Evolutionary conservation across 2,888 invertebrate genomes (phyloP).

Genomic region (Meandrusa payeni): DNA sequence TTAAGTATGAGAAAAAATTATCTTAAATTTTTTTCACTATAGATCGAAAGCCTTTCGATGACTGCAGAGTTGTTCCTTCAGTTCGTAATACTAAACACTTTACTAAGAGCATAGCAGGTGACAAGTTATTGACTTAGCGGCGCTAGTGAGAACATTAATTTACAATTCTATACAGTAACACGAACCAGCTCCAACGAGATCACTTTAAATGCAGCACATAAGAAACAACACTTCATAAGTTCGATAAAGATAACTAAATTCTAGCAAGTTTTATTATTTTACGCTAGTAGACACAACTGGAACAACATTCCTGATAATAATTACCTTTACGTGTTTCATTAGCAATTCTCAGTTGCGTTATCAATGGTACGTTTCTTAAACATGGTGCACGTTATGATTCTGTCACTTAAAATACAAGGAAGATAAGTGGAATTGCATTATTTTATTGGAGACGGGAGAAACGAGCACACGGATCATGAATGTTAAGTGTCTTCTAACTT

Average conservation of each 20-base stretch:
- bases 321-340: conserved; percentile 23
- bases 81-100: conserved; percentile 2
- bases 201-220: conserved; percentile 26
- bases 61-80: not conserved
- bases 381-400: conserved; percentile 12
- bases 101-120: conserved; percentile 3
- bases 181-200: not conserved
- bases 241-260: conserved; percentile 49
- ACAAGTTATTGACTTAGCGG: conserved; percentile 17
- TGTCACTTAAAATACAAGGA: conserved; percentile 17
- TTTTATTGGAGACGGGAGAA: too few species aligned
- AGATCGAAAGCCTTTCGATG: not conserved
- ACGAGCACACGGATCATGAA: too few species aligned
- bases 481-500: too few species aligned
- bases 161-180: conserved; percentile 9
- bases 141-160: conserved; percentile 19
- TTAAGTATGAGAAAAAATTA: too few species aligned
- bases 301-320: conserved; percentile 23
- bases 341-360: conserved; percentile 18
- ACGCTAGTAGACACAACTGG: conserved; percentile 29
- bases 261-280: conserved; percentile 29
- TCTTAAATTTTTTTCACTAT: too few species aligned
- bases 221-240: conserved; percentile 54
- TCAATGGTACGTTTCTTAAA: conserved; percentile 14
- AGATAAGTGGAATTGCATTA: conserved; percentile 13